These are phyloP conservation scores for Coelopa frigida DNA, from an alignment of 1,140 invertebrate genomes.

Conservation along the genomic window DNA sequence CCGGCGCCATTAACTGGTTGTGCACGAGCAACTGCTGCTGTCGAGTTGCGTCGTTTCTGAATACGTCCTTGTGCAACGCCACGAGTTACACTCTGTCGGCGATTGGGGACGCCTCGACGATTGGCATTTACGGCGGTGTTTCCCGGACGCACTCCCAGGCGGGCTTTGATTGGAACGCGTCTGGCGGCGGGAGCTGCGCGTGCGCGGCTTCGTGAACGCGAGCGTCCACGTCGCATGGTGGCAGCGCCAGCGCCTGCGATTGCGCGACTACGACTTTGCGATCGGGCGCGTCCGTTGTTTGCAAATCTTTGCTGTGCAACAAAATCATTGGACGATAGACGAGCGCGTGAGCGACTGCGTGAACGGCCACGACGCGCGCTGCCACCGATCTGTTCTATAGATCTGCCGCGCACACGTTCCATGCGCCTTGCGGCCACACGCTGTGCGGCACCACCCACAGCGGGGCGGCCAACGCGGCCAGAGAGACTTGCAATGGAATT, in stretches of 20 bases:
- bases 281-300: conserved; percentile 17
- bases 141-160: conserved; percentile 30
- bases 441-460: conserved; percentile 32
- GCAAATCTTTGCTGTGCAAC: conserved; percentile 10
- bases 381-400: too few species aligned
- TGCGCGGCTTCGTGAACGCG: conserved; percentile 15
- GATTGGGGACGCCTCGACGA: conserved; percentile 1
- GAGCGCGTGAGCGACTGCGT: conserved; percentile 14
- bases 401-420: conserved; percentile 7
- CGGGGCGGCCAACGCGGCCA: conserved; percentile 30
- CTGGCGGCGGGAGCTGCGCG: conserved; percentile 4
- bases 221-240: conserved; percentile 9
- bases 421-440: conserved; percentile 27
- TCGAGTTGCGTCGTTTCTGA: conserved; percentile 29
- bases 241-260: conserved; percentile 15
- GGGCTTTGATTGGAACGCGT: conserved; percentile 35
- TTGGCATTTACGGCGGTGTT: conserved; percentile 10
- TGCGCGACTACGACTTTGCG: conserved; percentile 29
- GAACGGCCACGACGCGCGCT: conserved; percentile 9
- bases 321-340: neutral
- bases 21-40: conserved; percentile 10
- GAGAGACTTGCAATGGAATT: conserved; percentile 18
- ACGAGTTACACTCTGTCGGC: conserved; percentile 17
- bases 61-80: conserved; percentile 33
- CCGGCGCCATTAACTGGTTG: conserved; percentile 17